Base-by-base conservation (phyloP, 2,797 vertebrate genomes). In the Phoxinus dragarum region DNA sequence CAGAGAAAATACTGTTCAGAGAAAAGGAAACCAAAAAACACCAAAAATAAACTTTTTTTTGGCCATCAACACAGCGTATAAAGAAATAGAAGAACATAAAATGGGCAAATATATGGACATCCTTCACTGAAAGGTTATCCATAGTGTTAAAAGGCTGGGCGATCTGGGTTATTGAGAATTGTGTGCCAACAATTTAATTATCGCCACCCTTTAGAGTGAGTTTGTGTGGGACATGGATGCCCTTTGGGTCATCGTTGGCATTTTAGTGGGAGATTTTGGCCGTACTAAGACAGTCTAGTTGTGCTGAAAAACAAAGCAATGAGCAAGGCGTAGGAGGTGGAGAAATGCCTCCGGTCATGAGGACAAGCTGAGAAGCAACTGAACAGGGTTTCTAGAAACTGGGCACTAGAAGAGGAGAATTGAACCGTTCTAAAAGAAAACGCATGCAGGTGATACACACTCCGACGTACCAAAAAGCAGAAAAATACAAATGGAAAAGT, bases 1-100 rank as follows among this genome's bases (percentile, higher is more conserved):
- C 94, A 95, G 94, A 96, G 91, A 95, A 96, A 95, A 96, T 94
- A 94, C 92, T 94, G 90, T 94, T 93, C 90, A 93, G 93, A 94
- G 93, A 92, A 94, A 88, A 87, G 19, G 47, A 84, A 88, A 81
- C 44, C 54, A 81, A 93, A 91, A 92, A 89, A 93, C 91, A 94
- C 91, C 91, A 92, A 95, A 94, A 94, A 94, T 95, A 94, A 91
- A 92, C 82, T 92, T 89, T 88, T 92, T 89, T 93, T 90, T 92
- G 86, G 89, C 91, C 87, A 91, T 90, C 83, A 38, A 78, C 64
- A 86, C 86, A 27, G 81, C 80, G 7, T 88, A 90, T 80, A 90
- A 91, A 90, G 89, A 85, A 91, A 88, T 90, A 91, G 85, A 87
- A 87, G 91, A 89, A 91, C 88, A 81, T 66, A 91, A 89, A 82